These are phyloP conservation scores for Tenthredo livida DNA, from an alignment of 2,888 invertebrate genomes.

Conservation along the genomic window DNA sequence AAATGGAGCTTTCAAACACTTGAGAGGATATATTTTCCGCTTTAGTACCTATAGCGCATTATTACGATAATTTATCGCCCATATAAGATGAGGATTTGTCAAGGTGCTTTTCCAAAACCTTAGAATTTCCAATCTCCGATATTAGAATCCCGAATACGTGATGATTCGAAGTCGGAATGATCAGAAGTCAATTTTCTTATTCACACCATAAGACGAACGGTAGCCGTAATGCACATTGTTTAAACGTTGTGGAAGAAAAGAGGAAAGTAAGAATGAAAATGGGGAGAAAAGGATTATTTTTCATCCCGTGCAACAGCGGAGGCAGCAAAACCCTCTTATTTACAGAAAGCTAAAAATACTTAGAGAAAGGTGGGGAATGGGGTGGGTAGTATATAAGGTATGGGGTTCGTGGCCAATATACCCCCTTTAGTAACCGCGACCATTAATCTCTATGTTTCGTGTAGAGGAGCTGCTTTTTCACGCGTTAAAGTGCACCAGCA, in stretches of 20 bases:
- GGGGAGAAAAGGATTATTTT: neutral
- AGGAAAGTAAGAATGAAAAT: neutral
- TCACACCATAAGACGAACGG: too few species aligned
- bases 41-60: neutral
- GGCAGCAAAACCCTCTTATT: neutral
- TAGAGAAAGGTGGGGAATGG: neutral
- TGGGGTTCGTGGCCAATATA: neutral
- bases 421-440: neutral
- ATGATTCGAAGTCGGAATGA: too few species aligned
- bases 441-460: conserved; percentile 7
- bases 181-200: too few species aligned
- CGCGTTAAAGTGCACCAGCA: neutral
- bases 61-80: neutral
- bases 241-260: neutral
- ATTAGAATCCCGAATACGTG: too few species aligned
- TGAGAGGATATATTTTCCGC: neutral
- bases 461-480: neutral
- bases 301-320: neutral
- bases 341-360: conserved; percentile 5
- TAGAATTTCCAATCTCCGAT: too few species aligned
- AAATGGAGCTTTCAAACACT: neutral
- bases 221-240: too few species aligned
- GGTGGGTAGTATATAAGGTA: neutral
- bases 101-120: neutral
- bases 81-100: neutral